Evolutionary conservation across 2,113 vertebrate genomes (phyloP).

Genomic region (Phalacrocorax carbo): DNA sequence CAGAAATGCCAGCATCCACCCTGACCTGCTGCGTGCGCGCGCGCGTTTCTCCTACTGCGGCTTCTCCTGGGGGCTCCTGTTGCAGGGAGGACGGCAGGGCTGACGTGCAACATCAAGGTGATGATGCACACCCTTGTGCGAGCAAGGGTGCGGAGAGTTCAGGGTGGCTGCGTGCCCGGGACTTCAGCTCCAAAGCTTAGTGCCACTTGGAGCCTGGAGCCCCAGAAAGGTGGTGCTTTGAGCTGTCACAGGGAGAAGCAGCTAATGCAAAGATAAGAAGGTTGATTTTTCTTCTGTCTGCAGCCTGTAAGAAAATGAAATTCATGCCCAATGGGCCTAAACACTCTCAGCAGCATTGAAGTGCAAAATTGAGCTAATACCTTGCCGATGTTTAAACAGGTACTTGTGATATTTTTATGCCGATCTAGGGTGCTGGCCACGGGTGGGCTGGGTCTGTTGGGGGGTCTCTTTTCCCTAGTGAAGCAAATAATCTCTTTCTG

Average conservation of each 20-base stretch:
- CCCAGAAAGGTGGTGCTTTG: not conserved
- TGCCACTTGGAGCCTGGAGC: not conserved
- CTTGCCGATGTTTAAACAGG: conserved; percentile 62
- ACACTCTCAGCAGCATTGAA: conserved; percentile 42
- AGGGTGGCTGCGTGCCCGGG: not conserved
- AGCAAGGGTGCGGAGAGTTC: not conserved
- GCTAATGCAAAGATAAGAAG: not conserved
- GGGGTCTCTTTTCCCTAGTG: not conserved
- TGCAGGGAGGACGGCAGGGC: rapidly evolving
- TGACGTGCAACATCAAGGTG: too few relatives aligned
- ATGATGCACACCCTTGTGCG: too few relatives aligned
- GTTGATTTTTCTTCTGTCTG: conserved; percentile 3
- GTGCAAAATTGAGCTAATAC: conserved; percentile 65
- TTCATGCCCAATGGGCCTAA: conserved; percentile 62
- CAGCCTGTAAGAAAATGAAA: conserved; percentile 63
- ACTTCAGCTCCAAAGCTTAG: not conserved
- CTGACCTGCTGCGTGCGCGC: rapidly evolving
- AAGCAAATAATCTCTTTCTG: not conserved
- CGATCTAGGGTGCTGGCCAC: not conserved
- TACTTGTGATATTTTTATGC: conserved; percentile 11
- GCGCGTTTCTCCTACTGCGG: not conserved
- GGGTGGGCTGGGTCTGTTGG: not conserved
- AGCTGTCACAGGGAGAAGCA: not conserved
- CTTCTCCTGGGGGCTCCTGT: not conserved
- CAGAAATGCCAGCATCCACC: not conserved